These are phyloP conservation scores for Lasioglossum villosulum DNA, from an alignment of 2,888 invertebrate genomes.

Conservation along the genomic window DNA sequence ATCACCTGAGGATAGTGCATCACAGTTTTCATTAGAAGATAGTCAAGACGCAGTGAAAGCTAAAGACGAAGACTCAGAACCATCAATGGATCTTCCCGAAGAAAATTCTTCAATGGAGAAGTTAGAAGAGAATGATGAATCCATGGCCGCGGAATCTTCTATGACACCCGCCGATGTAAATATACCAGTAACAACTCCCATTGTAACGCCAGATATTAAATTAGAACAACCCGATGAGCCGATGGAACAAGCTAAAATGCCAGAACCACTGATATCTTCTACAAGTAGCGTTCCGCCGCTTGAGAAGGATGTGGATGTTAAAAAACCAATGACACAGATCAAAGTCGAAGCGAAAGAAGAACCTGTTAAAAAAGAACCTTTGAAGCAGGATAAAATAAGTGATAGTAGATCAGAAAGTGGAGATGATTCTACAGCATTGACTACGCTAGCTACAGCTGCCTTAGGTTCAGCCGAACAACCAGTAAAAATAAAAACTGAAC, in stretches of 20 bases:
- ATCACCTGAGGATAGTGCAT: conserved; percentile 55
- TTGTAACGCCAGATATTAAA: conserved; percentile 68
- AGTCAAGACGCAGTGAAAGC: conserved; percentile 55
- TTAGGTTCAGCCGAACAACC: conserved; percentile 84
- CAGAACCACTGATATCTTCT: conserved; percentile 64
- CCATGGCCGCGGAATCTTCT: conserved; percentile 69
- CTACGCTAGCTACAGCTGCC: conserved; percentile 91
- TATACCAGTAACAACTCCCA: conserved; percentile 68
- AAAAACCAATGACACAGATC: conserved; percentile 57
- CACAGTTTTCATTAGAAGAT: conserved; percentile 64
- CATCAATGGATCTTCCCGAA: conserved; percentile 61
- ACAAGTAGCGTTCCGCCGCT: conserved; percentile 71
- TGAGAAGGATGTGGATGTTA: conserved; percentile 71
- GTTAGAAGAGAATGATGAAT: conserved; percentile 60
- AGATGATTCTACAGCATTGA: conserved; percentile 88
- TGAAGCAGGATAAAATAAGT: conserved; percentile 77
- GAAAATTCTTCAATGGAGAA: conserved; percentile 56
- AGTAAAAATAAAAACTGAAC: conserved; percentile 73
- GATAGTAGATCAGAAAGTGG: conserved; percentile 85
- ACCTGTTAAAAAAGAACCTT: conserved; percentile 62
- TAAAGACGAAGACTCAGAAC: conserved; percentile 51
- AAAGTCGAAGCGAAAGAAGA: conserved; percentile 75
- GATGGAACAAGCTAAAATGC: conserved; percentile 64
- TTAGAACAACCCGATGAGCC: conserved; percentile 64
- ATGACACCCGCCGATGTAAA: conserved; percentile 48